Evolutionary conservation across 2,888 invertebrate species (phyloP).

Genomic region (Cheilosia impressa): DNA sequence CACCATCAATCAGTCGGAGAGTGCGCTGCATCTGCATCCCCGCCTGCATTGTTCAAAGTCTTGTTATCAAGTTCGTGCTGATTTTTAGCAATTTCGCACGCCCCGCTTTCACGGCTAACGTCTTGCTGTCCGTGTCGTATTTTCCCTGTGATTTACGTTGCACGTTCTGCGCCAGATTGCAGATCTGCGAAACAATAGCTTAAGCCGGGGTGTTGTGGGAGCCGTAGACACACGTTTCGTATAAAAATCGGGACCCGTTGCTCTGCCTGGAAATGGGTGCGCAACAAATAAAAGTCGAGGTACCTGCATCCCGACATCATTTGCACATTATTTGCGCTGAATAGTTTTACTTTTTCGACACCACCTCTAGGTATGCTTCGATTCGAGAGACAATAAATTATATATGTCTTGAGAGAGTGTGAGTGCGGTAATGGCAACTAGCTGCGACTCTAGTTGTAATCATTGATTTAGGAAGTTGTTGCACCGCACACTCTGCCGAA

Average conservation of each 20-base stretch:
- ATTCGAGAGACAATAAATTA: slow-evolving; percentile 67
- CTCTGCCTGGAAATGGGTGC: background rate
- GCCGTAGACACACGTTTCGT: slow-evolving; percentile 50
- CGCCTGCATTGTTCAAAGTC: slow-evolving; percentile 49
- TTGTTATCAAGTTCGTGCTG: slow-evolving; percentile 58
- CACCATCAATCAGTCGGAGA: slow-evolving; percentile 50
- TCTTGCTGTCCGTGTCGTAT: slow-evolving; percentile 15
- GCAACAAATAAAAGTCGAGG: slow-evolving; percentile 32
- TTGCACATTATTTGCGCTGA: slow-evolving; percentile 59
- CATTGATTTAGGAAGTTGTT: slow-evolving; percentile 62
- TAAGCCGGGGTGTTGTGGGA: slow-evolving; percentile 2
- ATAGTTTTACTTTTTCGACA: slow-evolving; percentile 5
- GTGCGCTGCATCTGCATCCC: background rate
- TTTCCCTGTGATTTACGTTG: slow-evolving; percentile 64
- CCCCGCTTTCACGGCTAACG: slow-evolving; percentile 10
- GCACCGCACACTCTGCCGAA: slow-evolving; percentile 10
- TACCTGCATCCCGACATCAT: slow-evolving; percentile 64
- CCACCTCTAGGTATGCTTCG: slow-evolving; percentile 2
- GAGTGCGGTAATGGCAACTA: slow-evolving; percentile 6
- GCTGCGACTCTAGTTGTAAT: slow-evolving; percentile 23
- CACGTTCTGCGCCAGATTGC: slow-evolving; percentile 58
- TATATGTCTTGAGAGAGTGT: slow-evolving; percentile 5
- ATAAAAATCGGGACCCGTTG: slow-evolving; percentile 49
- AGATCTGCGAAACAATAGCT: slow-evolving; percentile 62
- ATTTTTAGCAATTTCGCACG: slow-evolving; percentile 23